Conservation (phyloP, 2,888 invertebrate genomes). For the Cataglyphis livida region DNA sequence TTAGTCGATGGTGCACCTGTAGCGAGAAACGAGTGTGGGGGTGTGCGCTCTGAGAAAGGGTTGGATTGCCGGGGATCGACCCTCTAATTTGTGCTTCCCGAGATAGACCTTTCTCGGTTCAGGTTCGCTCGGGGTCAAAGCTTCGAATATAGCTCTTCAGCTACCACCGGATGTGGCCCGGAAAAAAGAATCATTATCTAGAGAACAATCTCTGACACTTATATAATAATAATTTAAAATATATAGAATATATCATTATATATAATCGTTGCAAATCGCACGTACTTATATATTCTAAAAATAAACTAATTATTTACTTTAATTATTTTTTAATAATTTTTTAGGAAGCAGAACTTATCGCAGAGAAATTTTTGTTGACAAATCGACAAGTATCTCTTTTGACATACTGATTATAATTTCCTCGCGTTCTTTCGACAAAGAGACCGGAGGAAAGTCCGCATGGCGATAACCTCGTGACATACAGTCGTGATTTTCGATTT, state of each 20-base stretch:
- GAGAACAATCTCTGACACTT: conserved; percentile 13
- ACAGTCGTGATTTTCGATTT: conserved; percentile 61
- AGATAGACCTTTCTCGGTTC: conserved; percentile 56
- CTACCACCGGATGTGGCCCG: conserved; percentile 44
- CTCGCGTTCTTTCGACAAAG: conserved; percentile 54
- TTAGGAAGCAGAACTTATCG: neutral
- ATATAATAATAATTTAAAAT: conserved; percentile 7
- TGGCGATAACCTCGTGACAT: conserved; percentile 78
- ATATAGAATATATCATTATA: neutral
- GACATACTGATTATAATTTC: neutral
- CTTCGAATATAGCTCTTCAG: conserved; percentile 62
- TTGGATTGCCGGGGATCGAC: conserved; percentile 70
- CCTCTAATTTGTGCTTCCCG: conserved; percentile 79
- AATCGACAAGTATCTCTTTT: neutral
- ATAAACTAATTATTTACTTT: neutral
- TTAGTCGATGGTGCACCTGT: conserved; percentile 78
- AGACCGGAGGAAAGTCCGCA: conserved; percentile 72
- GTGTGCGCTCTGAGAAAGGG: conserved; percentile 75
- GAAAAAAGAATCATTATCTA: conserved; percentile 41
- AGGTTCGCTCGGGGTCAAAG: conserved; percentile 63
- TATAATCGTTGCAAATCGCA: neutral
- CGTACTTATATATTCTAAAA: neutral
- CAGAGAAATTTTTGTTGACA: neutral
- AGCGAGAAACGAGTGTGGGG: conserved; percentile 63
- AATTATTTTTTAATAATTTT: conserved; percentile 6